phyloP scores from a whole-genome alignment of 1,140 invertebrate species.

The Rhopalosiphum maidis region DNA sequence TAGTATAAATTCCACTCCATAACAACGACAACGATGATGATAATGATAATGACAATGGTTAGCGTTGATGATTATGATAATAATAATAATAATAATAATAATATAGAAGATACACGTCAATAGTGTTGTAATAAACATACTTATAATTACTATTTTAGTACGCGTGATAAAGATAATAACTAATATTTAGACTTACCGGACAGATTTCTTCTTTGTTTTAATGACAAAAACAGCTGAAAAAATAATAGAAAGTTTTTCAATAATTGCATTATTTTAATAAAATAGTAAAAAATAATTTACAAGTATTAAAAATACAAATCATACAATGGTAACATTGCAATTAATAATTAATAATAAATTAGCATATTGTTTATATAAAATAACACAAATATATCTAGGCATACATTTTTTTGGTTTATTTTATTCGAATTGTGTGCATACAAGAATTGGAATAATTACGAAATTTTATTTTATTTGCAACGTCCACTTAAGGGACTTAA shows the following conservation, averaged over 20 bases:
- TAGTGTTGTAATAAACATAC: not conserved
- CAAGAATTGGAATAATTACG: too few relatives aligned
- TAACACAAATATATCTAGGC: not conserved
- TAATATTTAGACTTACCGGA: not conserved
- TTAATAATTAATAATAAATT: not conserved
- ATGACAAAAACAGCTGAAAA: constrained; percentile 17
- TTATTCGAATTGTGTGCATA: too few relatives aligned
- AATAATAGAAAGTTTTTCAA: not conserved
- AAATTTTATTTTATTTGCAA: not conserved
- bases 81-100: constrained; percentile 42
- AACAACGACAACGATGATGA: constrained; percentile 1
- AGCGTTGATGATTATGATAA: constrained; percentile 21
- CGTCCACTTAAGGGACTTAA: not conserved
- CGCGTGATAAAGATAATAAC: not conserved
- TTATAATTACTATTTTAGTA: not conserved
- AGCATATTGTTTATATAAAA: not conserved
- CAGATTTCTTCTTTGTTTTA: not conserved
- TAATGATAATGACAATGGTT: constrained; percentile 37
- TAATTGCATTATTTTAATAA: not conserved
- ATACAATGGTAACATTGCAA: not conserved
- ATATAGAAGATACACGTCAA: not conserved
- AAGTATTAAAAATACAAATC: not conserved
- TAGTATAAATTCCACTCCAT: constrained; percentile 27
- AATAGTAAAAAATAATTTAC: not conserved
- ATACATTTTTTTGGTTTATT: too few relatives aligned